Conservation (phyloP, 2,113 vertebrate genomes). For the Pluvianellus socialis region DNA sequence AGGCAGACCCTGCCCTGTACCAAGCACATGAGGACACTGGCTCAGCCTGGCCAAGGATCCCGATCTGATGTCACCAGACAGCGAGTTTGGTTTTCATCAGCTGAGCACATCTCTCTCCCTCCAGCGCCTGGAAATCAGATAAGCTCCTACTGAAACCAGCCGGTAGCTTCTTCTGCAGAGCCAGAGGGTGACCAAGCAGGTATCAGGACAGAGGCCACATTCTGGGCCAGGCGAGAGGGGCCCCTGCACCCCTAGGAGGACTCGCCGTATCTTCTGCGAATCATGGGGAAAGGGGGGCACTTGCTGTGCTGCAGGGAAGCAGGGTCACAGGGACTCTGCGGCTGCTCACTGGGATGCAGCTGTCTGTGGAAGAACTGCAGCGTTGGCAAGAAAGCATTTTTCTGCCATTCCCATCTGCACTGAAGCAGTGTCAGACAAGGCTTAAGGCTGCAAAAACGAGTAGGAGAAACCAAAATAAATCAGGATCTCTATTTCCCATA, state of each 20-base stretch:
- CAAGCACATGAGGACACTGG: rapidly evolving
- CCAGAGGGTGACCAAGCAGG: neutral
- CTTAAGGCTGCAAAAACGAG: slow-evolving; percentile 6
- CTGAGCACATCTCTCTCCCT: neutral
- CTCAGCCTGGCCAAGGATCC: rapidly evolving
- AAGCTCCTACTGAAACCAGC: neutral
- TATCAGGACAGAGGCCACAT: rapidly evolving
- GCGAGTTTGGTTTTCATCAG: neutral
- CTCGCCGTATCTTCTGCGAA: rapidly evolving
- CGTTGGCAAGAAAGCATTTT: neutral
- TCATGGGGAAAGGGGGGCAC: neutral
- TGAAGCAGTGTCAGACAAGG: neutral
- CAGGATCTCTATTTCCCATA: slow-evolving; percentile 22
- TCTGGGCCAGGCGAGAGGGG: neutral
- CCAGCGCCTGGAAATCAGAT: neutral
- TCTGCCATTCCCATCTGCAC: neutral
- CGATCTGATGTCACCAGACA: rapidly evolving
- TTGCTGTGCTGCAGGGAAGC: neutral
- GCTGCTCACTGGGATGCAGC: neutral
- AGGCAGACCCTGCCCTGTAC: neutral
- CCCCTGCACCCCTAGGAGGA: neutral
- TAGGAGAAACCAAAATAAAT: slow-evolving; percentile 1
- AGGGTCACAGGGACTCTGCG: neutral
- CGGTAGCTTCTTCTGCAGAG: neutral
- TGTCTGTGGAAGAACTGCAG: neutral